A percentile compares a stretch with the other conserved stretches of the same genome.
Conservation (phyloP, 37 sponge, comb jelly and placozoan species). For the Geodia barretti region DNA sequence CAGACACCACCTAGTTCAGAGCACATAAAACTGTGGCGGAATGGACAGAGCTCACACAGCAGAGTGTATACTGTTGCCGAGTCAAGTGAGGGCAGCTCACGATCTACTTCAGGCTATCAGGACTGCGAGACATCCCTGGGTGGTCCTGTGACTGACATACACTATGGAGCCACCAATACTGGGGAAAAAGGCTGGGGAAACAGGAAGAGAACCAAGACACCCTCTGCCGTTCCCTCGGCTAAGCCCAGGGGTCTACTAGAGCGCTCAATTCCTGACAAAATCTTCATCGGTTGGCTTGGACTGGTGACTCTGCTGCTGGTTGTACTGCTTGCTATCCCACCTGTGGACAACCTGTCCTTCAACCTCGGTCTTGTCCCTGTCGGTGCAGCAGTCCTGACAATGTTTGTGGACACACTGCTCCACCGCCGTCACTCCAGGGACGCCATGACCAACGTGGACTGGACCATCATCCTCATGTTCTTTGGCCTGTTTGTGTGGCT, state of each 20-base stretch:
- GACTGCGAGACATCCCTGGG: not conserved
- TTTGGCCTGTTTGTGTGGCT: conserved; percentile 88
- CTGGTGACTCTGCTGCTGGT: conserved; percentile 56
- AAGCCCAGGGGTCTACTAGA: conserved; percentile 9
- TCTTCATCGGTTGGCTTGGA: conserved; percentile 51
- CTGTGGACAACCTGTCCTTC: conserved; percentile 40
- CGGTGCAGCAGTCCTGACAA: conserved; percentile 63
- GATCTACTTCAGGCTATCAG: too few relatives aligned
- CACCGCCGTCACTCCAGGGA: conserved; percentile 55
- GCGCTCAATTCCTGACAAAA: conserved; percentile 36
- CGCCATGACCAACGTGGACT: conserved; percentile 81
- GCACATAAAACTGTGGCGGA: too few relatives aligned
- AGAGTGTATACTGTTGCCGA: too few relatives aligned
- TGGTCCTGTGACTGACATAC: not conserved
- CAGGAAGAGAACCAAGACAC: too few relatives aligned
- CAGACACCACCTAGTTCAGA: too few relatives aligned
- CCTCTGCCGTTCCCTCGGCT: too few relatives aligned
- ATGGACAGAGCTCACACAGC: too few relatives aligned
- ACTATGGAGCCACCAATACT: not conserved
- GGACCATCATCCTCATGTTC: conserved; percentile 89
- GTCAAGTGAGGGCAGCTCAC: too few relatives aligned
- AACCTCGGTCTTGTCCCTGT: conserved; percentile 83
- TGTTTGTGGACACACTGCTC: conserved; percentile 72
- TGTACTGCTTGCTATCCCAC: conserved; percentile 59
- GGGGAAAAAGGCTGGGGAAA: too few relatives aligned